Conservation (phyloP, 2,888 invertebrate species). For the Sinotaia quadrata region DNA sequence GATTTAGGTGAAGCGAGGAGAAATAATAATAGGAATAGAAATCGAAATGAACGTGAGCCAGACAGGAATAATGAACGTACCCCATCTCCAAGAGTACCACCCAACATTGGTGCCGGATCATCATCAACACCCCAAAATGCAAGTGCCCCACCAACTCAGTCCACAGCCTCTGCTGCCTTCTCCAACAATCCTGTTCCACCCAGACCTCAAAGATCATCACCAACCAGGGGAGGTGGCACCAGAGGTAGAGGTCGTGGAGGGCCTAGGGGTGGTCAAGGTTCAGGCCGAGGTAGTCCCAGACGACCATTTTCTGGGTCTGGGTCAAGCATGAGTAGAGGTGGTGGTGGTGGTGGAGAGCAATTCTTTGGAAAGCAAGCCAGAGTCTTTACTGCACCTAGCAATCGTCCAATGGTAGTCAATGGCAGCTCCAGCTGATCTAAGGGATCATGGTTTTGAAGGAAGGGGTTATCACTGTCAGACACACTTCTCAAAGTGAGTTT, state of each 20-base stretch:
- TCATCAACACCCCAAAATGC: slow-evolving; percentile 7
- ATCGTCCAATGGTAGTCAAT: slow-evolving; percentile 21
- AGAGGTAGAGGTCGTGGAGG: slow-evolving; percentile 5
- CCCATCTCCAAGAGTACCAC: background rate
- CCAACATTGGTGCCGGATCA: background rate
- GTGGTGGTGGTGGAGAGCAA: slow-evolving; percentile 34
- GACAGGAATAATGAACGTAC: background rate
- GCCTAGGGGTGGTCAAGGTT: background rate
- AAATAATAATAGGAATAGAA: background rate
- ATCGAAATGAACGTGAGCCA: no score
- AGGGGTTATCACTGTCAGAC: no score
- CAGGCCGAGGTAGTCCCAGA: slow-evolving; percentile 17
- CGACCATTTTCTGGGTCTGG: slow-evolving; percentile 4
- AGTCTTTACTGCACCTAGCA: slow-evolving; percentile 9
- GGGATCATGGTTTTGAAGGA: slow-evolving; percentile 20
- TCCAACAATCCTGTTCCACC: background rate
- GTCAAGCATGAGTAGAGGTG: no score
- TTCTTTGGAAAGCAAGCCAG: slow-evolving; percentile 28
- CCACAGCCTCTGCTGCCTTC: slow-evolving; percentile 7
- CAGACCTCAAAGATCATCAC: slow-evolving; percentile 8
- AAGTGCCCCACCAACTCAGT: slow-evolving; percentile 16
- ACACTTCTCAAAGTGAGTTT: background rate
- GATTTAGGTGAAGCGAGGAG: background rate
- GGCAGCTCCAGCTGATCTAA: slow-evolving; percentile 26
- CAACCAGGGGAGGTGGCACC: background rate